Base-by-base conservation (phyloP, 2,113 vertebrate genomes). In the Halcyon malimbica region DNA sequence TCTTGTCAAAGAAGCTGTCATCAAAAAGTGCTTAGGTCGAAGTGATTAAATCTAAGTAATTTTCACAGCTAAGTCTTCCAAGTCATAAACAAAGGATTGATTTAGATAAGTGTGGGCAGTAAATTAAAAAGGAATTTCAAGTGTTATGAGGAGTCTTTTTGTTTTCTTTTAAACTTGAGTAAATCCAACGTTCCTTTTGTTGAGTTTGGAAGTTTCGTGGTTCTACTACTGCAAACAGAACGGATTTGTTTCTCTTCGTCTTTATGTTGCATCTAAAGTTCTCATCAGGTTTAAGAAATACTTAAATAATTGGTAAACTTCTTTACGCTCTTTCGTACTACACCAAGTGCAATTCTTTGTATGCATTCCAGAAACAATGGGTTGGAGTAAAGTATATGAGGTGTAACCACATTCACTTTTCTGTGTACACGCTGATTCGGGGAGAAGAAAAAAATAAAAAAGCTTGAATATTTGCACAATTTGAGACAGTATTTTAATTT, bases 401-500 rank as follows among this genome's bases (percentile, higher is more conserved):
- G 60, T 64, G 67, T 13, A 83, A 62, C 71, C 26, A 20, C 48
- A 69, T 33, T 39, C 59, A 59, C 19, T n/a, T 17, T 84, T 71
- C 56, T 57, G 35, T 57, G 35, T 31, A 53, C 62, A 26, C 0
- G 0, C 26, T 13, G 24, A 79, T 74, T 76, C 69, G 50, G 83
- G 5, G n/a, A 31, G 31, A 46, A 46, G 46, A 6, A n/a, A 16
- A 53, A 37, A 25, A 25, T 13, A 31, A 16, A 53, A 63, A 23
- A 5, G 33, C 67, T 83, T 0, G 2, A 71, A 50, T 92, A 87
- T 59, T 94, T 90, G 86, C 77, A 75, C 53, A 68, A 57, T 91
- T 96, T 81, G 88, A 96, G 86, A 79, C 24, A 82, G 62, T 20
- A 91, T 93, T 95, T 96, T 94, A 96, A 95, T 89, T 94, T 89